Conservation (phyloP, 2,888 invertebrate species). For the Crematogaster levior region DNA sequence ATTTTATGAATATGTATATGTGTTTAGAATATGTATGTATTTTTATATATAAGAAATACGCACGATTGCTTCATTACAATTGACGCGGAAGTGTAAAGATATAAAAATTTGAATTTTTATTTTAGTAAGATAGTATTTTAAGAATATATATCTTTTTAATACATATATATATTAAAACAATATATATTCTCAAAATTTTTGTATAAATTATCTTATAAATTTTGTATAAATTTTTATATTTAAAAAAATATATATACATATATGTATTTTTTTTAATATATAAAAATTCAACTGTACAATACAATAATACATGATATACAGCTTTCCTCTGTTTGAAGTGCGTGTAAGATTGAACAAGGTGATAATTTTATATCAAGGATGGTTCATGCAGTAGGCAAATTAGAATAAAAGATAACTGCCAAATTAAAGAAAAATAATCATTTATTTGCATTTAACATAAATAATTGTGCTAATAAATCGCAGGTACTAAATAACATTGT, state of each 20-base stretch:
- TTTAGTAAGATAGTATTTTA: slow-evolving; percentile 1
- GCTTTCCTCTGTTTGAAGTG: not conserved
- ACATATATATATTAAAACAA: no score
- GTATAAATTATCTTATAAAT: no score
- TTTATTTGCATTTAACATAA: slow-evolving; percentile 75
- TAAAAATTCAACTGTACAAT: slow-evolving; percentile 13
- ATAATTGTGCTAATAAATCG: slow-evolving; percentile 72
- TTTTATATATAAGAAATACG: slow-evolving; percentile 1
- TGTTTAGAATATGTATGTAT: not conserved
- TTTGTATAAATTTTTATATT: no score
- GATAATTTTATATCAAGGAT: slow-evolving; percentile 53
- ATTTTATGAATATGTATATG: not conserved
- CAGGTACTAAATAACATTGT: slow-evolving; percentile 64
- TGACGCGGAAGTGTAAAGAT: not conserved
- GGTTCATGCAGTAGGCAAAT: slow-evolving; percentile 72
- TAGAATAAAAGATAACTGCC: slow-evolving; percentile 68
- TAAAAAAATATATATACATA: no score
- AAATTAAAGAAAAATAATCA: slow-evolving; percentile 79
- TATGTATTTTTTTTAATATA: no score
- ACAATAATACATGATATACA: not conserved
- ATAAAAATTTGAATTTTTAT: not conserved
- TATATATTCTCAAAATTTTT: no score
- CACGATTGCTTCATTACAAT: not conserved
- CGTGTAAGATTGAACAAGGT: slow-evolving; percentile 21
- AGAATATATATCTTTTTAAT: not conserved